Evolutionary conservation across 2,797 vertebrate species (phyloP).

Genomic region (Sphenodon punctatus): DNA sequence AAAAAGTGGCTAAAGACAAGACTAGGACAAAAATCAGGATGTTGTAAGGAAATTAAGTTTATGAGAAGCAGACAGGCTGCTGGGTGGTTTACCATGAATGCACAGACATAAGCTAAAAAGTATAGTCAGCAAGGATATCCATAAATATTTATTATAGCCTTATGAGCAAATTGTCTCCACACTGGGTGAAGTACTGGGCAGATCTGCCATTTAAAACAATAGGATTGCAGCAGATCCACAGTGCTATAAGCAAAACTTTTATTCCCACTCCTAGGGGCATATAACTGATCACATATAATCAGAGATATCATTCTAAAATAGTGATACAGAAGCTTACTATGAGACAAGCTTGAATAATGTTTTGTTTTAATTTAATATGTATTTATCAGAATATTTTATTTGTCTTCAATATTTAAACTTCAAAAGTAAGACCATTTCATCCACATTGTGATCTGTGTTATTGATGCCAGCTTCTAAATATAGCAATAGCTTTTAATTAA

Average conservation of each 20-base stretch:
- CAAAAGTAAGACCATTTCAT: neutral
- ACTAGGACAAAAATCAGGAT: slow-evolving; percentile 7
- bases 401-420: neutral
- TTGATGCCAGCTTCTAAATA: neutral
- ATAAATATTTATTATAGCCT: neutral
- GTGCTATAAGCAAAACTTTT: slow-evolving; percentile 31
- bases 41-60: neutral
- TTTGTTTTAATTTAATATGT: neutral
- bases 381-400: neutral
- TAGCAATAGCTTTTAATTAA: neutral
- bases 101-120: slow-evolving; percentile 7
- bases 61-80: neutral
- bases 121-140: neutral
- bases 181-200: neutral
- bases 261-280: too few relatives aligned
- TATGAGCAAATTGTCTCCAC: neutral
- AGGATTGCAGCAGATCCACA: slow-evolving; percentile 17
- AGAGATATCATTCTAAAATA: too few relatives aligned
- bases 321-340: neutral
- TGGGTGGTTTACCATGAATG: slow-evolving; percentile 4
- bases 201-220: neutral
- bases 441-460: slow-evolving; percentile 9
- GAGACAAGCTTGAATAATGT: neutral
- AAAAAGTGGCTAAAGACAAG: neutral
- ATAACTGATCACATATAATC: too few relatives aligned